Conservation (phyloP, 1,140 invertebrate species). For the Trissolcus basalis region DNA sequence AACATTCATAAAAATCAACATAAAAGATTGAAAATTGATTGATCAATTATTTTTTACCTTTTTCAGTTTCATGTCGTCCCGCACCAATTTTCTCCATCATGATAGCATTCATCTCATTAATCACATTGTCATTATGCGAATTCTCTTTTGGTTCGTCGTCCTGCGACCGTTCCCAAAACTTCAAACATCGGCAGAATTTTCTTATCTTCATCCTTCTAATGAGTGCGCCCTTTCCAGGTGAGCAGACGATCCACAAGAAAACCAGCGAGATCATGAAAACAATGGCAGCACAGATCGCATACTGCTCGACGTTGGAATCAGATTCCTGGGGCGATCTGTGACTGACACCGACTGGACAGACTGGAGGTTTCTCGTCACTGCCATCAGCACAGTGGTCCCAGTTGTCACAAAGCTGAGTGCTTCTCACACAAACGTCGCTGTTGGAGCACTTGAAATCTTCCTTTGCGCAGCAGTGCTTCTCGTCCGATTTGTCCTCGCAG, state of each 20-base stretch:
- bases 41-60: no score
- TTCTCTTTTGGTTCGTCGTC: neutral
- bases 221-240: neutral
- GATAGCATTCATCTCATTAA: neutral
- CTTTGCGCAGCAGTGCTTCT: neutral
- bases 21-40: no score
- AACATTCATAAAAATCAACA: neutral
- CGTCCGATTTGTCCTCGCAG: neutral
- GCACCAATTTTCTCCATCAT: neutral
- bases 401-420: neutral
- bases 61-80: neutral
- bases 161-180: neutral
- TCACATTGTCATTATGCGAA: neutral
- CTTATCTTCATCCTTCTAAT: neutral
- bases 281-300: neutral
- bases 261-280: neutral
- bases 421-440: conserved; percentile 2
- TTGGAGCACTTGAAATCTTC: neutral
- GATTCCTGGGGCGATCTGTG: neutral
- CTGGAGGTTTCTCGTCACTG: conserved; percentile 4
- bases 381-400: conserved; percentile 10
- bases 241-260: neutral
- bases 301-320: neutral
- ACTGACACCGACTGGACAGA: neutral
- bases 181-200: neutral